Base-by-base conservation (phyloP, 2,797 vertebrate genomes). In the Balearica regulorum region DNA sequence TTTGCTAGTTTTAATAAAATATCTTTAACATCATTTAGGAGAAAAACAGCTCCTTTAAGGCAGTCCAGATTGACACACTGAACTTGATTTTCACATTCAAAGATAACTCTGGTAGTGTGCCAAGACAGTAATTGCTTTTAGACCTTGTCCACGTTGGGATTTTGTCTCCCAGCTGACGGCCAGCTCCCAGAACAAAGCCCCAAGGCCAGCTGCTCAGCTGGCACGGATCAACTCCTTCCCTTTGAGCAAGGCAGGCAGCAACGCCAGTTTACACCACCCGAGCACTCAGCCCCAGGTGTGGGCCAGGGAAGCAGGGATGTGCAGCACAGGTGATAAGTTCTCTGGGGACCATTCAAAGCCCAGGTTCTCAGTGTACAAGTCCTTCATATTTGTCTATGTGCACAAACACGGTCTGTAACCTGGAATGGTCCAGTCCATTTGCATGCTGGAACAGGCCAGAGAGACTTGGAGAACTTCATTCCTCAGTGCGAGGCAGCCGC, bases 401-500 rank as follows among this genome's bases (percentile, higher is more conserved):
- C 15, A n/a, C 25, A 53, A 55, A 6, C 26, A 21, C 0, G 0
- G 10, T 5, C 14, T 37, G 33, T 16, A 16, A 55, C 51, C 26
- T 18, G 58, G 46, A 26, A 43, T 9, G 9, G 19, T 16, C 8
- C 80, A 29, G 31, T 13, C 22, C 31, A 2, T 39, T 11, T 46
- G 17, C 33, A 35, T 0, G 6, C 43, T 15, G 62, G 62, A 72
- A 53, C 17, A 43, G 35, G 13, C 7, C 70, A 44, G 48, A 60
- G 54, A 12, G 19, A 29, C 11, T 11, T 8, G 28, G 44, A 69
- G 55, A 53, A 53, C 21, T 55, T 26, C 39, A 24, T 11, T n/a
- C 29, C 49, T 44, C 0, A 0, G 12, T 3, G n/a, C 9, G 83
- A 65, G 21, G 29, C 20, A 60, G 37, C 12, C 4, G 0, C 55